Base-by-base conservation (phyloP, 2,113 vertebrate genomes). In the Cepphus grylle region DNA sequence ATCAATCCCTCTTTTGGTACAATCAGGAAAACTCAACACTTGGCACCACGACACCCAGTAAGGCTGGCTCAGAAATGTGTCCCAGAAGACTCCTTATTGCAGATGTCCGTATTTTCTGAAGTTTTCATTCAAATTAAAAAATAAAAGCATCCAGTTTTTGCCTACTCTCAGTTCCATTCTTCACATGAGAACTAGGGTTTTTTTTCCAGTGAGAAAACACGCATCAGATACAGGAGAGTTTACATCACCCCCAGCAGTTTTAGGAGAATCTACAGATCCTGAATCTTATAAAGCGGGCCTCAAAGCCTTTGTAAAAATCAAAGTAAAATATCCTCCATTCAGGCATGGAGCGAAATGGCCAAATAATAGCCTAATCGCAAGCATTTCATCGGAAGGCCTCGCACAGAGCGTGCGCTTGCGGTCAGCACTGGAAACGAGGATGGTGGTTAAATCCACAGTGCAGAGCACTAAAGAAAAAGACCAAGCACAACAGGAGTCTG, bases 271-370 rank as follows among this genome's bases (percentile, higher is more conserved):
- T 58, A 66, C 15, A 55, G 30, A 62, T 26, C 18, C 59, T 11
- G 11, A 42, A n/a, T 25, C 15, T 15, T 32, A 0, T 0, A 40
- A 19, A 78, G 55, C 0, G 0, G 61, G 61, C 8, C 27, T 67
- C 34, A 36, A 56, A 71, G 25, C 7, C 74, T 79, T 38, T 1
- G 1, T 45, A 30, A 19, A 67, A 70, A 66, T 32, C 16, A 12
- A 77, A 70, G 45, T 14, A 67, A 8, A 43, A 6, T 25, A 47
- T 34, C 17, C 12, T 82, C 22, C 49, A 25, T 38, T 56, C 50
- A 73, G 26, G 19, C 11, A 9, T 27, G 62, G 45, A 65, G 32
- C 0, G 1, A 65, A 42, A 12, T 4, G 42, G 32, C 19, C 32
- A 47, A 63, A 83, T n/a, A 63, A 83, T n/a, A 52, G 7, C n/a